Conservation (phyloP, 2,888 invertebrate species). For the Mimachlamys varia region DNA sequence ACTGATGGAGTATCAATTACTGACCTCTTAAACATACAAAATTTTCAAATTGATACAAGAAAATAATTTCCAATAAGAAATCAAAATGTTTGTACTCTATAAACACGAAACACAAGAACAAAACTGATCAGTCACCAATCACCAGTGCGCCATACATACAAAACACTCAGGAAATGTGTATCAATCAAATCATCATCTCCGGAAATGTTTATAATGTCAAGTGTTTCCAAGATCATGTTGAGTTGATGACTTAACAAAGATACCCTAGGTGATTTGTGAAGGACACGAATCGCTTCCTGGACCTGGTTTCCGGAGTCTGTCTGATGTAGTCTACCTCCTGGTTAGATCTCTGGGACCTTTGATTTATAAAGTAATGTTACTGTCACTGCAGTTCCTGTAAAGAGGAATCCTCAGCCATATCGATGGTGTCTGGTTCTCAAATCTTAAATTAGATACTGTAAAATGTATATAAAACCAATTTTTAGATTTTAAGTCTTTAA, state of each 20-base stretch:
- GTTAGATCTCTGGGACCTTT: not conserved
- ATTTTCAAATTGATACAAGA: too few species aligned
- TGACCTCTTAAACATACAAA: too few species aligned
- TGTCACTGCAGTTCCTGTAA: not conserved
- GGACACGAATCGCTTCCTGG: not conserved
- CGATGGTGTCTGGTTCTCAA: not conserved
- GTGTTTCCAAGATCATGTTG: not conserved
- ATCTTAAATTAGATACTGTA: not conserved
- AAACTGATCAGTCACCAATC: not conserved
- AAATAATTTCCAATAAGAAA: too few species aligned
- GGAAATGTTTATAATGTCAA: not conserved
- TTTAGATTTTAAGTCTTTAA: not conserved
- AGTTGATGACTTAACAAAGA: not conserved
- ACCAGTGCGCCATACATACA: not conserved
- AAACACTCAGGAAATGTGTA: not conserved
- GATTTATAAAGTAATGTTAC: not conserved
- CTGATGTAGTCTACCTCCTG: not conserved
- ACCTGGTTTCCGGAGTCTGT: slow-evolving; percentile 3
- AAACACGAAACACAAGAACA: not conserved
- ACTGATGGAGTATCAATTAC: too few species aligned
- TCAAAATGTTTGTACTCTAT: not conserved
- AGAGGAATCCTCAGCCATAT: not conserved
- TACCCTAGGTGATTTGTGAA: not conserved
- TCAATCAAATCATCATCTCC: not conserved
- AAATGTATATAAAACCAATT: not conserved